Evolutionary conservation across 2,888 invertebrate species (phyloP), one percentile per base, ranked within the genome.

Genomic region (Nasonovia ribisnigri): DNA sequence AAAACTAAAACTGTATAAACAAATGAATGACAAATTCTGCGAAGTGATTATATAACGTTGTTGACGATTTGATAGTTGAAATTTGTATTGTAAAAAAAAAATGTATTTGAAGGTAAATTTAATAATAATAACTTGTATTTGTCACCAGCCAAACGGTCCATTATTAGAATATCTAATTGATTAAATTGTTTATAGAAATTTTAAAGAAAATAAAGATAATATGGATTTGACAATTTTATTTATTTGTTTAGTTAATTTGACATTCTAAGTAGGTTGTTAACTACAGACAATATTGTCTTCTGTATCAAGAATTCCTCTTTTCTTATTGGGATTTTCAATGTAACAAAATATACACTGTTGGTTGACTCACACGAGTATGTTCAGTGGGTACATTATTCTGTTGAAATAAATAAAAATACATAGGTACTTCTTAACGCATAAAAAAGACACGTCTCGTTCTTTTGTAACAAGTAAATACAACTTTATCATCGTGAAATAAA

Each of bases 11-110:
- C 88, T 92, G 92, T 92, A 92, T 51, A 92, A 92, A 92, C 20
- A 92, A 92, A 67, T 42, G 20, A 88, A 67, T 51, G 42, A 77
- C 24, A 77, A 77, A 88, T 51, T 90, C 48, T 57, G 90, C 60
- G 84, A 93, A 24, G 88, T 93, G 46, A 90, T 84, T 84, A 91
- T 43, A 26, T n/a, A 88, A 51, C 46, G 51, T 67, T 90, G 90
- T 93, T 93, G n/a, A 90, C 48, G 57, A 90, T 84, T 93, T 86
- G n/a, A 86, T 60, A 86, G 86, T 42, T 92, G 60, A 77, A 87
- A 88, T 86, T 84, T 90, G 89, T 93, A 93, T 93, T 93, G 93
- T 93, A 90, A 84, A 90, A 92, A 91, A 77, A 84, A 84, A 84
- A 89, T 88, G 16, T 67, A 67, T 67, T 67, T 67, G 67, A 29